Percentiles rank a stretch among this genome's conserved stretches.
Conservation (phyloP, 2,888 invertebrate species). For the Sphaerophoria rueppellii region DNA sequence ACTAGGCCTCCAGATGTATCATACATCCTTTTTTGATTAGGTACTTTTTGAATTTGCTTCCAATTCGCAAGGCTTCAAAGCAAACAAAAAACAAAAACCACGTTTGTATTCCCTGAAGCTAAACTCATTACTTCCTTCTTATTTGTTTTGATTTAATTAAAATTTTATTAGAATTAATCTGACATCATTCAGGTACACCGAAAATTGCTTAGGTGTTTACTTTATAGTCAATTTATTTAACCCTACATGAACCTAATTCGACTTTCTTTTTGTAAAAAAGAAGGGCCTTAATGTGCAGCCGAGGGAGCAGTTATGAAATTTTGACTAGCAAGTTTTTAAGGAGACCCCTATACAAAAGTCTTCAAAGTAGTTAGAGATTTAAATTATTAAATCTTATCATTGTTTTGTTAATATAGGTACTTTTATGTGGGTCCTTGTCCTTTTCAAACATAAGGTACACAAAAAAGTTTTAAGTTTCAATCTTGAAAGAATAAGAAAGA, state of each 20-base stretch:
- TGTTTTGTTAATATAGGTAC: neutral
- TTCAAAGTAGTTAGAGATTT: too few species aligned
- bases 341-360: too few species aligned
- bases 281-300: too few species aligned
- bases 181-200: neutral
- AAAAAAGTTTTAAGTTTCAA: constrained; percentile 11
- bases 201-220: neutral
- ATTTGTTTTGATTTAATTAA: constrained; percentile 19
- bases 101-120: neutral
- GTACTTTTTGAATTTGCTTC: too few species aligned
- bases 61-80: too few species aligned
- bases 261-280: neutral
- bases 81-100: neutral
- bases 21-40: too few species aligned
- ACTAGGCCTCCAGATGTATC: too few species aligned
- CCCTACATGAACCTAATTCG: neutral
- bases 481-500: neutral
- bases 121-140: neutral
- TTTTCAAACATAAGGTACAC: neutral
- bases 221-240: neutral
- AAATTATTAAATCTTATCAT: neutral
- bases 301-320: too few species aligned
- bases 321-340: too few species aligned
- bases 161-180: neutral
- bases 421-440: neutral